A percentile compares a stretch with the other conserved stretches of the same genome.
Evolutionary conservation across 2,888 invertebrate species (phyloP).

Genomic region (Phasia obesa): DNA sequence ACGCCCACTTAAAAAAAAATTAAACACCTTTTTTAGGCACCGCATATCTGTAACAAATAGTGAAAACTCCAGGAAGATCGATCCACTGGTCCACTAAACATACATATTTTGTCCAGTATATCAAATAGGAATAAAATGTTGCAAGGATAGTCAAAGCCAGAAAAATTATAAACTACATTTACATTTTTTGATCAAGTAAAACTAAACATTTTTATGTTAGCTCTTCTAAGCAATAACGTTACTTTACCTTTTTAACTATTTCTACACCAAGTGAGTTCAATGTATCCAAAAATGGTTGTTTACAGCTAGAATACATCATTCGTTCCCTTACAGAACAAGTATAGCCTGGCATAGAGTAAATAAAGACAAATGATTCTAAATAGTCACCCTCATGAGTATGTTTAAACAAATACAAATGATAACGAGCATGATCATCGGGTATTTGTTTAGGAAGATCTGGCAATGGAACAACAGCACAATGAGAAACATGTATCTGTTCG

Average conservation of each 20-base stretch:
- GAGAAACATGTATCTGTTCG: slow-evolving; percentile 93
- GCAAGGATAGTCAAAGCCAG: no score
- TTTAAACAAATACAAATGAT: slow-evolving; percentile 92
- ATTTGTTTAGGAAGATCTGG: slow-evolving; percentile 89
- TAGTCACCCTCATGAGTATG: slow-evolving; percentile 97
- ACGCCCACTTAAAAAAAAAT: no score
- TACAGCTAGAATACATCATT: slow-evolving; percentile 99
- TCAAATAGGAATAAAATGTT: no score
- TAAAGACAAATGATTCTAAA: slow-evolving; percentile 94
- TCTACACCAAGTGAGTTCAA: slow-evolving; percentile 90
- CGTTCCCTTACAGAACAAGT: slow-evolving; percentile 97
- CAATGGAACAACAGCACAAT: slow-evolving; percentile 86
- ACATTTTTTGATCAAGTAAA: no score
- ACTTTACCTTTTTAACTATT: slow-evolving; percentile 91
- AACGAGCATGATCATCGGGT: slow-evolving; percentile 90
- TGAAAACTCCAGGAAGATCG: no score
- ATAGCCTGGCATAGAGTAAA: slow-evolving; percentile 99
- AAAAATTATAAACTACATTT: no score
- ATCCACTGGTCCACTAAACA: no score
- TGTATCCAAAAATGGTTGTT: slow-evolving; percentile 93
- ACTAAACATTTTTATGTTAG: no score
- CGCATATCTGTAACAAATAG: no score
- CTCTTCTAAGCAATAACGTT: neutral
- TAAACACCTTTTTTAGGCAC: no score
- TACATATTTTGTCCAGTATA: no score